Base-by-base conservation (phyloP, 2,888 invertebrate species). In the Ormyrus thymus region DNA sequence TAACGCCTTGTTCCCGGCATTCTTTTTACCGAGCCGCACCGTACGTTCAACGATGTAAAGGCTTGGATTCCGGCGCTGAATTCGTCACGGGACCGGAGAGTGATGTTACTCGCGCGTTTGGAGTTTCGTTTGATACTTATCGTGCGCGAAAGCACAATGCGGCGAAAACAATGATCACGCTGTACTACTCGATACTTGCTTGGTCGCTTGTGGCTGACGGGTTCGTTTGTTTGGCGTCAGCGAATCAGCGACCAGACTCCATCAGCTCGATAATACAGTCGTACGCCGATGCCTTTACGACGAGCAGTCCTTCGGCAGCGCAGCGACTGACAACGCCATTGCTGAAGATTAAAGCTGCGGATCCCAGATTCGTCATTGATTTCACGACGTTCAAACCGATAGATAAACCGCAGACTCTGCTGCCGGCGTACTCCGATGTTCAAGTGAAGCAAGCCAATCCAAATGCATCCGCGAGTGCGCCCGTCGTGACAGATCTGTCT, bases 81-180 rank as follows among this genome's bases (percentile, higher is more conserved):
- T 43, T 11, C 11, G 45, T 58, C 45, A 13, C 43, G 64, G 9
- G 56, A 76, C 58, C 29, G 29, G 29, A 0, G 29, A 29, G 29
- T 29, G 29, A 29, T 29, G 29, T 29, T 29, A 29, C 29, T 66
- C 11, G 8, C 56, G 65, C 65, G 66, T 13, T 43, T 15, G 0
- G 6, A 55, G 74, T 74, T 48, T 13, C 7, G 50, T 43, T 43
- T 55, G n/a, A 62, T 69, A 62, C 43, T 66, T 69, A 8, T 53
- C 48, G 13, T 10, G 53, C 29, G 71, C 58, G 55, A 74, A 45
- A 62, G 55, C 72, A 78, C 72, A 69, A 81, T 81, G 78, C 76
- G 61, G 78, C 76, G 75, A 78, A 62, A 59, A 76, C 62, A 70
- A 76, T 78, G 77, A 70, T 29, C 50, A 7, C 8, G 43, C 29